Evolutionary conservation across 2,888 invertebrate genomes (phyloP), one percentile per base, ranked within the genome.

Genomic region (Drosophila parthenogenetica): DNA sequence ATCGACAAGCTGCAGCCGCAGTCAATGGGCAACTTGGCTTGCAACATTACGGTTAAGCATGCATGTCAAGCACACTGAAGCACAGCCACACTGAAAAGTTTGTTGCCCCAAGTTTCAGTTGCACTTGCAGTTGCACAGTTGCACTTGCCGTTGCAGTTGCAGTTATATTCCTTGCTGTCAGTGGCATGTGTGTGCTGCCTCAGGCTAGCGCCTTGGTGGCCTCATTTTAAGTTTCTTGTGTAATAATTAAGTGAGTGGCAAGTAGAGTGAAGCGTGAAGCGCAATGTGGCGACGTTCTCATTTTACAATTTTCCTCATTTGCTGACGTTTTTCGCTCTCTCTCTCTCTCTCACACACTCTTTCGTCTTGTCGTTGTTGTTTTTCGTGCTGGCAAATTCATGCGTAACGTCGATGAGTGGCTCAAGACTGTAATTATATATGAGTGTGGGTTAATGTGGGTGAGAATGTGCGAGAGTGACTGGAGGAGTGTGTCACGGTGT

Each of bases 171-270:
- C 59, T 46, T 35, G 63, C 70, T 57, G 48, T 57, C 73, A 62
- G 50, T 53, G 43, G 72, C 46, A 46, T 42, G 39, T 53, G 42
- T n/a, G n/a, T 54, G 59, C 46, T 25, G 45, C 60, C 45, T 46
- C 58, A n/a, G 32, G 68, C 49, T 53, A 66, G 69, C 71, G 86
- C 74, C 80, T 82, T 85, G 70, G 67, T 81, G 86, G 65, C 86
- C 88, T 75, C 83, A 69, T 87, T 35, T 83, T 87, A 69, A 71
- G 77, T 83, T 88, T 72, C 83, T 87, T 83, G 79, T 83, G 80
- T 70, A 83, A 83, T 83, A 83, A 83, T 83, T 83, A 87, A 83
- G 86, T 83, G 83, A 85, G 86, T 83, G 88, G 67, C 86, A 83
- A 87, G 80, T 66, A 71, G 88, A 87, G 86, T 83, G 77, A 85